Evolutionary conservation across 2,888 invertebrate species (phyloP), one percentile per base, ranked within the genome.

Genomic region (Atherix ibis): DNA sequence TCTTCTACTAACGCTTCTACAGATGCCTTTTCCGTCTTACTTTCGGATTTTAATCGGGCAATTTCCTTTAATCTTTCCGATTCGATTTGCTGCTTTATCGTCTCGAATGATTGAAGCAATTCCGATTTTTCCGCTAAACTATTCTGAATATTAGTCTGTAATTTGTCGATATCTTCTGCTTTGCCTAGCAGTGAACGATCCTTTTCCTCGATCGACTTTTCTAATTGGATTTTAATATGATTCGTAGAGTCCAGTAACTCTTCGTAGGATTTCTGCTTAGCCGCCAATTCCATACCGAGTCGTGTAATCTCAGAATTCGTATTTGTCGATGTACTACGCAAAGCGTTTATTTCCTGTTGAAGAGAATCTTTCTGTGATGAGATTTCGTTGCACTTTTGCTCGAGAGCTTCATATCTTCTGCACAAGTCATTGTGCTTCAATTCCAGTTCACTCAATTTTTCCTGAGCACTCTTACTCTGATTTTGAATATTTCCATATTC

Each of bases 261-360:
- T 46, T 70, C 66, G 24, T 70, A 56, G 41, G 70, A 66, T 43
- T 65, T 67, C 48, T 73, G 73, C 27, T 71, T 68, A 13, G 63
- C 62, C 45, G 67, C 65, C 2, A 73, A 51, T 43, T 69, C 66
- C 41, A 68, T 66, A 4, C 67, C 65, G 22, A 73, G 52, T 43
- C 67, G 65, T 36, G 63, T 57, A 32, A 72, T 63, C 45, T 74
- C 68, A 37, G 66, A 67, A 44, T 67, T 69, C 2, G 73, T 73
- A 50, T 74, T 67, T 12, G 66, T 67, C 1, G 71, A 64, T 40
- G 70, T 67, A 28, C 65, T 70, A 32, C 70, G 70, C 25, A 75
- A 51, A 47, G 64, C 65, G 33, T 67, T 56, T 40, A 77, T 66
- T 49, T 76, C 71, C 4, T 63, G 49, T 55, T 76, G 73, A 14